A percentile compares a stretch with the other conserved stretches of the same genome.
phyloP scores from a whole-genome alignment of 2,113 vertebrate genomes.

The Bubo bubo region DNA sequence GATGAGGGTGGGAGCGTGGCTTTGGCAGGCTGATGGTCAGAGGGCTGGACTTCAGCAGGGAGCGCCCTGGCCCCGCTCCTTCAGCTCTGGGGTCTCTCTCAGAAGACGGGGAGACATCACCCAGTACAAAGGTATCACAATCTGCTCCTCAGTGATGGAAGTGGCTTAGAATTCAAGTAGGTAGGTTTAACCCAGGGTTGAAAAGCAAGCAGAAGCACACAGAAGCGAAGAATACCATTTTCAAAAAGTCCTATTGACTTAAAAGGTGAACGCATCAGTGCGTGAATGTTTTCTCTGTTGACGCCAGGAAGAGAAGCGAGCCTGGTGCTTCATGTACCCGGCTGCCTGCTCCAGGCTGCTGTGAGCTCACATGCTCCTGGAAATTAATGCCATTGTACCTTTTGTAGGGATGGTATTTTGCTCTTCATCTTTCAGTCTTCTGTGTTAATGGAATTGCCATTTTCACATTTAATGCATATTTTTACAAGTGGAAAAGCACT shows the following conservation, averaged over 20 bases:
- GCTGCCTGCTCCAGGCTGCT: not conserved
- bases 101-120: not conserved
- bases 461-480: not conserved
- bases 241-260: not conserved
- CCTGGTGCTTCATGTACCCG: rapidly evolving
- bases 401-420: rapidly evolving
- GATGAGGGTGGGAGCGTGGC: not conserved
- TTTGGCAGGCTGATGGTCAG: too few relatives aligned
- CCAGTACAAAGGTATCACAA: too few relatives aligned
- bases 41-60: not conserved
- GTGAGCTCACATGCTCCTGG: rapidly evolving
- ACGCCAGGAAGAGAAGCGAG: rapidly evolving
- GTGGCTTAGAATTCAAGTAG: not conserved
- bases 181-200: not conserved
- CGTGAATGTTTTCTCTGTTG: too few relatives aligned
- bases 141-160: not conserved
- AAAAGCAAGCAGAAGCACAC: not conserved
- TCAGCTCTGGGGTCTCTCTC: too few relatives aligned
- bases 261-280: too few relatives aligned
- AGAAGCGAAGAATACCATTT: not conserved
- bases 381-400: not conserved
- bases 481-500: not conserved
- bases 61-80: not conserved
- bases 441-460: not conserved
- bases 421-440: not conserved